phyloP scores from a whole-genome alignment of 2,113 vertebrate species.

The Propithecus coquereli region DNA sequence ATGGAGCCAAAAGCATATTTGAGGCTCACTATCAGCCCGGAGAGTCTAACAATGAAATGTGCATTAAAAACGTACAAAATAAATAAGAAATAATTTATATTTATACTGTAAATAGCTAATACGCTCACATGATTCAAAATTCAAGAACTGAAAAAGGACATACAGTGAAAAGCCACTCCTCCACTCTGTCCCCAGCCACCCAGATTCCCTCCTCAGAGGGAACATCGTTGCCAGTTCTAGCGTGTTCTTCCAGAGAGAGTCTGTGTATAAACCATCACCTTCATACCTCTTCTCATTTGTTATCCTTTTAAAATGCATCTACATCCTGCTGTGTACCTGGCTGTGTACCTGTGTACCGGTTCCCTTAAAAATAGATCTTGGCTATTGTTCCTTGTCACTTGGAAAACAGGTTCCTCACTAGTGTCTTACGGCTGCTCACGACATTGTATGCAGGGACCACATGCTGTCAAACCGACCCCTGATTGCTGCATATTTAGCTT shows the following conservation, averaged over 20 bases:
- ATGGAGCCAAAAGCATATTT: neutral
- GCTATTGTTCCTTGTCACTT: neutral
- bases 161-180: rapidly evolving
- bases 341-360: neutral
- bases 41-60: neutral
- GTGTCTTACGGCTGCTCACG: neutral
- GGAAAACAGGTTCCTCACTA: neutral
- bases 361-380: neutral
- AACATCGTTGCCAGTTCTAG: rapidly evolving
- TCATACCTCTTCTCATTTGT: neutral
- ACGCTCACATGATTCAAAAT: neutral
- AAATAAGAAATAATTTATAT: neutral
- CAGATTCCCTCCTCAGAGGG: neutral
- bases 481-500: neutral
- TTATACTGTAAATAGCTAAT: neutral
- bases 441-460: neutral
- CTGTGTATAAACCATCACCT: neutral
- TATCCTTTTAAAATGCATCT: neutral
- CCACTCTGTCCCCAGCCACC: rapidly evolving
- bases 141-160: neutral
- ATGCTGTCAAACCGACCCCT: neutral
- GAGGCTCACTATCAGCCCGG: neutral
- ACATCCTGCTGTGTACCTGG: neutral
- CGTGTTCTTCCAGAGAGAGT: neutral
- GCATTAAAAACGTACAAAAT: neutral